A percentile compares a stretch with the other conserved stretches of the same genome.
Evolutionary conservation across 2,113 vertebrate species (phyloP).

Genomic region (Strix aluco): DNA sequence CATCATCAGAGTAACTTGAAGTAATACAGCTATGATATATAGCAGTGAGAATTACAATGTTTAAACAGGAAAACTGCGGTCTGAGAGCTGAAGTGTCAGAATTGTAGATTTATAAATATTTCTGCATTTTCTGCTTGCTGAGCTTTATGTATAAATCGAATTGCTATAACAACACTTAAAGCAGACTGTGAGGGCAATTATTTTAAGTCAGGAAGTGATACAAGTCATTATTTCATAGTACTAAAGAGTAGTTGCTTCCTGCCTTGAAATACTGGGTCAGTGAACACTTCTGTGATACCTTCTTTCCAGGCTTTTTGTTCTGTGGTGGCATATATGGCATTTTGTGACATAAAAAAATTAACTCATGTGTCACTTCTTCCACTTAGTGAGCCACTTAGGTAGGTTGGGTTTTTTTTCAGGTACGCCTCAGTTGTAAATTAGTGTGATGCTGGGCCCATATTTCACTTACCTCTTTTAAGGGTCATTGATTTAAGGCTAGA

Average conservation of each 20-base stretch:
- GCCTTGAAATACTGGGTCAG: not conserved
- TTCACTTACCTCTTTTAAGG: not conserved
- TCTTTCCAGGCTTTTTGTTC: not conserved
- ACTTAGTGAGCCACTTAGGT: not conserved
- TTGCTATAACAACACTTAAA: not conserved
- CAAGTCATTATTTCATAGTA: not conserved
- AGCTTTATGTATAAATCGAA: conserved; percentile 8
- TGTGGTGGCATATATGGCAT: not conserved
- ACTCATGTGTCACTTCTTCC: not conserved
- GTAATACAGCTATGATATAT: conserved; percentile 10
- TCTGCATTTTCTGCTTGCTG: conserved; percentile 22
- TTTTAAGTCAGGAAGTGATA: conserved; percentile 43
- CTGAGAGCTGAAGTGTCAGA: conserved; percentile 7
- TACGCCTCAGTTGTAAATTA: not conserved
- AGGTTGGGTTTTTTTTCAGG: not conserved
- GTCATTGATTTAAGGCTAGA: not conserved
- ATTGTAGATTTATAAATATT: conserved; percentile 24
- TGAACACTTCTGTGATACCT: not conserved
- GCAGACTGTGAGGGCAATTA: not conserved
- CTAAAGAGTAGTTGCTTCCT: not conserved
- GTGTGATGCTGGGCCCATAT: not conserved
- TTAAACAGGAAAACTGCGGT: not conserved
- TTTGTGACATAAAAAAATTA: not conserved
- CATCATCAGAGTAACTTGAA: conserved; percentile 45
- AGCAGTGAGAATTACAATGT: not conserved